Base-by-base conservation (phyloP, 2,113 vertebrate genomes). In the Indri indri region DNA sequence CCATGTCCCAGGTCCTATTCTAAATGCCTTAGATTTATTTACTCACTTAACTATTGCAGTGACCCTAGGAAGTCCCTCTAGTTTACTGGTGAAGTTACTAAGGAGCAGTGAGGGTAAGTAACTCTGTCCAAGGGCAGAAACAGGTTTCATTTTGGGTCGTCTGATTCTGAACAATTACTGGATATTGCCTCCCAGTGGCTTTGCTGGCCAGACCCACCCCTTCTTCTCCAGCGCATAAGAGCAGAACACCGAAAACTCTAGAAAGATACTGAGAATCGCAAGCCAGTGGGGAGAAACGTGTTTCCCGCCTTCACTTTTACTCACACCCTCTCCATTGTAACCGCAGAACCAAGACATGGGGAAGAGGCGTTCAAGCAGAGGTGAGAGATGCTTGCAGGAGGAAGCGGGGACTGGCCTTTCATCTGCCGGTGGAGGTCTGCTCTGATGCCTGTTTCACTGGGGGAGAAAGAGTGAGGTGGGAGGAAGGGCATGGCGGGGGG, bases 11-110 rank as follows among this genome's bases (percentile, higher is more conserved):
- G 61, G 11, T 20, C 40, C 45, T 80, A 30, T 30, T 65, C 54
- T 68, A 90, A 95, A 81, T 20, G 11, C 71, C 50, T 22, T 40
- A 5, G 23, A 22, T 80, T 83, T 50, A 84, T 61, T 90, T 57
- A 79, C 74, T 90, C 84, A 23, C 73, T 83, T 81, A 90, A 76
- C 80, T 88, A 17, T 37, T 61, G 9, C 1, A 34, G 25, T 20
- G n/a, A 73, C 32, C 37, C n/a, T 82, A 13, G 8, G 2, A 94
- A 86, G 32, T 65, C 16, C 37, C 5, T 54, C n/a, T 74, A 0
- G 54, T 68, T 81, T 80, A 63, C 47, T 59, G n/a, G 42, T 9
- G 63, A 71, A 34, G 70, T 77, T 40, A 50, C 61, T 23, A 32
- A 90, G 23, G 17, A 81, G 32, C 66, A 22, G 59, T 50, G 14